Conservation (phyloP, 53 echinoderm and acorn worm genomes). For the Glandiceps talaboti region DNA sequence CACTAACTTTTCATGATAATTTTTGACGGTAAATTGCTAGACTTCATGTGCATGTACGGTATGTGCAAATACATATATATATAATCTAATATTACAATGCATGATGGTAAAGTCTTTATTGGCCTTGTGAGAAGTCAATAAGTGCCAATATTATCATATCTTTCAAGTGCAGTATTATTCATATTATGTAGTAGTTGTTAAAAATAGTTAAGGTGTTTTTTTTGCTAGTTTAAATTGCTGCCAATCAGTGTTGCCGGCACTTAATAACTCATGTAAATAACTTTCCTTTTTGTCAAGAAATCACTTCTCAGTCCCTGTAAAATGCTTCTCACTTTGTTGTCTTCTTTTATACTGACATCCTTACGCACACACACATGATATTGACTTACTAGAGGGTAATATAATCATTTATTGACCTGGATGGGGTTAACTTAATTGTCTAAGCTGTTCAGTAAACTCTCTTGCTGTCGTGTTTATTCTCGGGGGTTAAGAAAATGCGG, state of each 20-base stretch:
- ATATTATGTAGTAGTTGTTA: neutral
- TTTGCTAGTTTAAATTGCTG: neutral
- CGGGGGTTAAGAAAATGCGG: no score
- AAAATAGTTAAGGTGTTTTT: neutral
- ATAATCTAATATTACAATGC: neutral
- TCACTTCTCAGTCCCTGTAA: neutral
- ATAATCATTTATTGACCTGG: no score
- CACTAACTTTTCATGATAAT: neutral
- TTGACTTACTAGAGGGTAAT: no score
- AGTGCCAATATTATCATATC: neutral
- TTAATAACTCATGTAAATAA: neutral
- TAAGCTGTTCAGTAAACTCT: no score
- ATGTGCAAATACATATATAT: neutral
- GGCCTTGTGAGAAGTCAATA: neutral
- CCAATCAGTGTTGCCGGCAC: neutral
- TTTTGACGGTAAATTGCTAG: neutral
- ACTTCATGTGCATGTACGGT: neutral
- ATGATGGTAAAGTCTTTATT: neutral
- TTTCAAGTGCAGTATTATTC: neutral
- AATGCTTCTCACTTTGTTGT: neutral
- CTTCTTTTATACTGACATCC: neutral
- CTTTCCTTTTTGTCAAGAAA: neutral
- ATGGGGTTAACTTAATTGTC: no score
- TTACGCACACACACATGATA: neutral
- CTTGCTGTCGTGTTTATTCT: no score